Conservation (phyloP, 2,888 invertebrate species). For the Pyrocoelia pectoralis region DNA sequence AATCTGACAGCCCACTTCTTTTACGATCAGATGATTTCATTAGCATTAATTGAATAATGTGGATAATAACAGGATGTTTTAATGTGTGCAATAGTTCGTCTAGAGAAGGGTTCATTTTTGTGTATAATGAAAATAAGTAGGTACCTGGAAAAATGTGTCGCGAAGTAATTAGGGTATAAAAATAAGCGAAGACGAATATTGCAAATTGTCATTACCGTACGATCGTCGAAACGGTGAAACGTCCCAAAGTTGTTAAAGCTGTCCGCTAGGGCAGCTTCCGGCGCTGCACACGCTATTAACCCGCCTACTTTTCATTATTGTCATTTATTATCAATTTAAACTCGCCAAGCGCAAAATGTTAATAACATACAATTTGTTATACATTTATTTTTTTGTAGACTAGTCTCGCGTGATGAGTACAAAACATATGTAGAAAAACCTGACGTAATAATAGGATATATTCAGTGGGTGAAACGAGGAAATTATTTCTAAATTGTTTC, state of each 20-base stretch:
- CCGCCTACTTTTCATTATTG: conserved; percentile 59
- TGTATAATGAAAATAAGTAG: not conserved
- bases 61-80: conserved; percentile 38
- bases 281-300: conserved; percentile 53
- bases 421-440: conserved; percentile 42
- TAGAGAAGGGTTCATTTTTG: conserved; percentile 10
- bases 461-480: conserved; percentile 46
- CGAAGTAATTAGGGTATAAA: conserved; percentile 13
- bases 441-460: conserved; percentile 43
- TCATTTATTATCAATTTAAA: conserved; percentile 61
- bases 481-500: conserved; percentile 47
- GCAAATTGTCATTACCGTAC: not conserved
- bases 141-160: not conserved
- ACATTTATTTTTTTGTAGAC: conserved; percentile 48
- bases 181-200: not conserved
- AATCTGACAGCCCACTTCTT: conserved; percentile 35
- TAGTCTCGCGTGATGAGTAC: conserved; percentile 48
- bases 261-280: conserved; percentile 54
- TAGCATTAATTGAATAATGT: conserved; percentile 38
- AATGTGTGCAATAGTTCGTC: conserved; percentile 25
- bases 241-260: conserved; percentile 50
- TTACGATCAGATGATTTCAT: conserved; percentile 28
- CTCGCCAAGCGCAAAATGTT: conserved; percentile 59
- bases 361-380: conserved; percentile 60
- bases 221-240: conserved; percentile 34